A percentile compares a stretch with the other conserved stretches of the same genome.
These are phyloP conservation scores for Psettodes erumei DNA, from an alignment of 2,113 vertebrate species.

Conservation along the genomic window DNA sequence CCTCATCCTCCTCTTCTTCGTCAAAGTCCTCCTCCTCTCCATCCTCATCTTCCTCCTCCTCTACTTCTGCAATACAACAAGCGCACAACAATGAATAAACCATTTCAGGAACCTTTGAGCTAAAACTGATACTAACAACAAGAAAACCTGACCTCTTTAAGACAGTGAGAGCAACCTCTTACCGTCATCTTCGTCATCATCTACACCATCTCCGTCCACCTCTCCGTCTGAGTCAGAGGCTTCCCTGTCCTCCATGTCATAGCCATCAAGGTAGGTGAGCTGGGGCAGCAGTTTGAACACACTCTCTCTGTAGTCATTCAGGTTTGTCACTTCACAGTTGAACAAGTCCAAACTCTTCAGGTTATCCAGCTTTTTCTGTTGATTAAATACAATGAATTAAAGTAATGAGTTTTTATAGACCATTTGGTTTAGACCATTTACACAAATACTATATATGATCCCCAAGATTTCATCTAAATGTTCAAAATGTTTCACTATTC, in stretches of 20 bases:
- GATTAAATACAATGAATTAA: background rate
- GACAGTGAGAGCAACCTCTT: background rate
- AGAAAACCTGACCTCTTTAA: background rate
- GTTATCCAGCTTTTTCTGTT: conserved; percentile 91
- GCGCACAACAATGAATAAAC: background rate
- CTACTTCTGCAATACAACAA: conserved; percentile 75
- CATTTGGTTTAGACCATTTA: too few relatives aligned
- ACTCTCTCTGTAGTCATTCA: conserved; percentile 92
- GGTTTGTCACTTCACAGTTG: conserved; percentile 94
- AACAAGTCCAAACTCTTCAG: conserved; percentile 94
- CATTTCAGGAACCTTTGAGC: background rate
- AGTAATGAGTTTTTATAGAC: too few relatives aligned
- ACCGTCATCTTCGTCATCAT: conserved; percentile 91
- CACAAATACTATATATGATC: too few relatives aligned
- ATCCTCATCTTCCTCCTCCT: conserved; percentile 89
- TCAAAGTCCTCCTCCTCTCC: conserved; percentile 89
- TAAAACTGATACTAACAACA: background rate
- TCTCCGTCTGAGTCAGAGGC: conserved; percentile 91
- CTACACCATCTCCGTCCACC: conserved; percentile 88
- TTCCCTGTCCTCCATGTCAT: conserved; percentile 89
- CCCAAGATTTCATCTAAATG: background rate
- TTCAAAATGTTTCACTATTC: background rate
- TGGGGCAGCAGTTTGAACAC: conserved; percentile 92
- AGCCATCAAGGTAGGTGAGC: conserved; percentile 93
- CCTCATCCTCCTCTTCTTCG: conserved; percentile 88